Conservation (phyloP, 2,113 vertebrate genomes). For the Engystomops pustulosus region DNA sequence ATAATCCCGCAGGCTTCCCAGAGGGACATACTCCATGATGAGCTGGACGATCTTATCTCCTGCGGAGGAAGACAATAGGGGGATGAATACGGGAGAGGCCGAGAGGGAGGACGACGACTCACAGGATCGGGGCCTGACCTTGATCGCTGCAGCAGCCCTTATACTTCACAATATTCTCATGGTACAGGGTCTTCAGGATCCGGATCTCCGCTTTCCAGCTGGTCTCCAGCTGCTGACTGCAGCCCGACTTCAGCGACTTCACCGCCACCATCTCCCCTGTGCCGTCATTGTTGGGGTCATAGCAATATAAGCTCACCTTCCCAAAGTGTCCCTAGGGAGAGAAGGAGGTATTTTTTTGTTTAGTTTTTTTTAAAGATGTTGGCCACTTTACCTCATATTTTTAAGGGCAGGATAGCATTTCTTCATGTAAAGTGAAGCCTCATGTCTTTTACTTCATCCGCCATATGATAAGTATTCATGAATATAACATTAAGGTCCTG, state of each 20-base stretch:
- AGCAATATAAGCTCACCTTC: slow-evolving; percentile 87
- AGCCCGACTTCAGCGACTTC: slow-evolving; percentile 87
- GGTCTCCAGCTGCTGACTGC: slow-evolving; percentile 72
- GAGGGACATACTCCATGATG: slow-evolving; percentile 93
- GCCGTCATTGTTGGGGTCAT: slow-evolving; percentile 87
- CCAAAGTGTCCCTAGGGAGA: slow-evolving; percentile 88
- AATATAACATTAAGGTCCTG: too few relatives aligned
- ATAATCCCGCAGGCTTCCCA: slow-evolving; percentile 90
- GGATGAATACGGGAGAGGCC: not conserved
- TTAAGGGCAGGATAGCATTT: too few relatives aligned
- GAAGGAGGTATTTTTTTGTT: too few relatives aligned
- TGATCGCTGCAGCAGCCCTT: slow-evolving; percentile 89
- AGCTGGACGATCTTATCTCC: slow-evolving; percentile 88
- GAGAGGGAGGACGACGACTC: not conserved
- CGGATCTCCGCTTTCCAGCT: slow-evolving; percentile 89
- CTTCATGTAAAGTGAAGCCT: too few relatives aligned
- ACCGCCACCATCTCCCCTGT: slow-evolving; percentile 91
- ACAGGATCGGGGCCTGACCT: slow-evolving; percentile 69
- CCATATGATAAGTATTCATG: too few relatives aligned
- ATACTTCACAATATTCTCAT: slow-evolving; percentile 92
- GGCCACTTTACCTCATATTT: too few relatives aligned
- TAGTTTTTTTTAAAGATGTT: too few relatives aligned
- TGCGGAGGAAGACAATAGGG: slow-evolving; percentile 61
- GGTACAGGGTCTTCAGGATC: slow-evolving; percentile 87
- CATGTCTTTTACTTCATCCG: too few relatives aligned